These are phyloP conservation scores for Sarotherodon lohbergeri DNA, from an alignment of 2,113 vertebrate species.

Conservation along the genomic window DNA sequence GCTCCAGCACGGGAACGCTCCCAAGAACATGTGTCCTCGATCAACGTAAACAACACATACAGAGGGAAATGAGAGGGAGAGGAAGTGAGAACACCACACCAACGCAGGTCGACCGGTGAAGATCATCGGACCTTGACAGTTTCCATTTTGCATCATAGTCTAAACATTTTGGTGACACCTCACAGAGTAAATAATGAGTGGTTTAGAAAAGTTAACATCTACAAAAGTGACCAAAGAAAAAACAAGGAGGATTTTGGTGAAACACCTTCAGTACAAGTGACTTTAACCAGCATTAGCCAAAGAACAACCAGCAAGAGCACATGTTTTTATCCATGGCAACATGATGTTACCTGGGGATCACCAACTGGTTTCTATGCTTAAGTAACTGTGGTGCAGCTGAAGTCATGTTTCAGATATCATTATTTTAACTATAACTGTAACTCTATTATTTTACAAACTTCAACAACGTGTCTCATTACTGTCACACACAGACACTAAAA, in stretches of 20 bases:
- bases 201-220: background rate
- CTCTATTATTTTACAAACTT: background rate
- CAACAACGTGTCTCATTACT: background rate
- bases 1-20: rapidly evolving
- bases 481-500: background rate
- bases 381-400: background rate
- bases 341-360: background rate
- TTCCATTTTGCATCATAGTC: background rate
- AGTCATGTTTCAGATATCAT: background rate
- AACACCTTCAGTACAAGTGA: background rate
- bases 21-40: too few species aligned
- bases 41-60: background rate
- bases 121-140: background rate
- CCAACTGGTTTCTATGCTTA: background rate
- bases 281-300: background rate
- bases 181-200: rapidly evolving
- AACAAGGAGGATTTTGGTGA: background rate
- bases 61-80: background rate
- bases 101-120: background rate
- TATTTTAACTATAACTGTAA: background rate
- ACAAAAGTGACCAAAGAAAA: background rate
- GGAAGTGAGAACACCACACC: background rate
- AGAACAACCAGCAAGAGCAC: background rate
- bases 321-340: background rate
- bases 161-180: rapidly evolving